Conservation (phyloP, 1,140 invertebrate genomes). For the Vanessa tameamea region DNA sequence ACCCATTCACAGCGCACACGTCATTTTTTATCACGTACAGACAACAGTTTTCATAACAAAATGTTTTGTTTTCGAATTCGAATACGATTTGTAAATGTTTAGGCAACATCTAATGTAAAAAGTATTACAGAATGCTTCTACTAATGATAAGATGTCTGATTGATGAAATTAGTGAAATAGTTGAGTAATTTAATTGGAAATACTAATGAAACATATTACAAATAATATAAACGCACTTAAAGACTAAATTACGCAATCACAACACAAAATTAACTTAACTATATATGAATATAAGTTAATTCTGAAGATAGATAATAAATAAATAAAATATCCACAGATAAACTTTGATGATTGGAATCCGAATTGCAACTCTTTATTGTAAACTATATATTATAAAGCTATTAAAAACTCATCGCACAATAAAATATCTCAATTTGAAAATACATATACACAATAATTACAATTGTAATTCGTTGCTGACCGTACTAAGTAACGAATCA, state of each 20-base stretch:
- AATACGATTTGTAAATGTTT: constrained; percentile 6
- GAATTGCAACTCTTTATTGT: too few relatives aligned
- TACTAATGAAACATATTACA: not conserved
- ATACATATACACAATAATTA: too few relatives aligned
- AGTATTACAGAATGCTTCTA: not conserved
- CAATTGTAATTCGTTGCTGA: not conserved
- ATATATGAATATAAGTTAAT: too few relatives aligned
- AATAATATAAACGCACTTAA: too few relatives aligned
- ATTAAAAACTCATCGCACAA: too few relatives aligned
- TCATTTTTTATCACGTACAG: constrained; percentile 53
- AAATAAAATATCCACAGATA: not conserved
- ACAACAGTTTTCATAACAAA: constrained; percentile 27
- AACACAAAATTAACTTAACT: too few relatives aligned
- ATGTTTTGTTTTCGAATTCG: constrained; percentile 24
- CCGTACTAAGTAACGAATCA: not conserved
- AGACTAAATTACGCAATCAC: too few relatives aligned
- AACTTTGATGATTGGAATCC: too few relatives aligned
- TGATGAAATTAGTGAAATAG: constrained; percentile 3
- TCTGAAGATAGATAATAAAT: too few relatives aligned
- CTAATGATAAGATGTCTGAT: not conserved
- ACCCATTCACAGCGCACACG: constrained; percentile 44
- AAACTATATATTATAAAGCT: too few relatives aligned
- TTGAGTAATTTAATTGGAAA: constrained; percentile 6
- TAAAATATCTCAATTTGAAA: too few relatives aligned
- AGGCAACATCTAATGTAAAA: not conserved